Base-by-base conservation (phyloP, 2,888 invertebrate genomes). In the Holacanthella duospinosa region DNA sequence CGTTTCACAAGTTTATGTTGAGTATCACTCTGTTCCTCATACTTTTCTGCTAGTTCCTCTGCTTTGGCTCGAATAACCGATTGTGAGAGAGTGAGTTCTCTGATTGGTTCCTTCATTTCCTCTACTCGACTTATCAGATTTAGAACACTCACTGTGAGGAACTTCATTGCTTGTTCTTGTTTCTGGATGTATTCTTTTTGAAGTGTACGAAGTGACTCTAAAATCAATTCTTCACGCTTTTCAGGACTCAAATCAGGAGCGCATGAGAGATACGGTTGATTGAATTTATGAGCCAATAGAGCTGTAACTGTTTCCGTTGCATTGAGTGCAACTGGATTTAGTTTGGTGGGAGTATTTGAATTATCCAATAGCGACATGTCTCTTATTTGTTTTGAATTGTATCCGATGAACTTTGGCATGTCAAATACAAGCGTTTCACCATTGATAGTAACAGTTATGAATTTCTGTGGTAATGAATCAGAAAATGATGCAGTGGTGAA, bases 391-490 rank as follows among this genome's bases (percentile, higher is more conserved):
- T 36, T 16, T 36, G 36, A 36, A 36, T 12, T 36, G 36, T 6
- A 16, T 36, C 16, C 36, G 4, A 21, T 21, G 48, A n/a, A 48
- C 21, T 48, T 48, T 25, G 59, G 43, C 21, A 59, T 24, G 16
- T 44, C 48, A 21, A 44, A 59, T n/a, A 59, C 59, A 6, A 48
- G 19, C 2, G 59, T 59, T 44, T 48, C 59, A 4, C 48, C 26
- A 28, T 21, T 25, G 25, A 16, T 28, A 21, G 43, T 26, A 12
- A 59, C 3, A 3, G 43, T 6, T 19, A 59, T 21, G 6, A 59
- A 59, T 24, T 44, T 59, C 44, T 59, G 59, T 4, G 59, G 59
- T 4, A 59, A 3, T 21, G 28, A 59, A 4, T 59, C 59, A 6
- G 59, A 43, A 25, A 59, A 59, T 24, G 48, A 12, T 25, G 21